These are phyloP conservation scores for Papilio gigon DNA, from an alignment of 2,888 invertebrate genomes.

Conservation along the genomic window DNA sequence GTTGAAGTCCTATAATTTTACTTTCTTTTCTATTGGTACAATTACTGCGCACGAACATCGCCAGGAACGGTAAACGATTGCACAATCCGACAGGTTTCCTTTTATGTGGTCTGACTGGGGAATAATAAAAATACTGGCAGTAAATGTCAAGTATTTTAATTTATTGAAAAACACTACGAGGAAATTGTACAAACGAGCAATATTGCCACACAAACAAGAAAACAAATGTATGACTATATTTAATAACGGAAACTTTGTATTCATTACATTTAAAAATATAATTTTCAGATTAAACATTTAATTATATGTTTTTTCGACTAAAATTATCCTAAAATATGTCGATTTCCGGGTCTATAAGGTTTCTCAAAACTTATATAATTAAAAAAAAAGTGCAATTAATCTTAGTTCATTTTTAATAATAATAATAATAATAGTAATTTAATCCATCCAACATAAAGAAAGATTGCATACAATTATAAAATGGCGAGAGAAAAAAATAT, in stretches of 20 bases:
- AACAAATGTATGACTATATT: neutral
- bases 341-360: too few relatives aligned
- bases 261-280: neutral
- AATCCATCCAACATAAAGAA: too few relatives aligned
- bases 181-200: constrained; percentile 15
- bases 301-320: too few relatives aligned
- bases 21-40: constrained; percentile 13
- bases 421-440: too few relatives aligned
- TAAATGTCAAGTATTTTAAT: constrained; percentile 31
- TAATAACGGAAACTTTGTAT: constrained; percentile 5
- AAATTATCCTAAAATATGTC: too few relatives aligned
- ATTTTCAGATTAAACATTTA: too few relatives aligned
- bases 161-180: constrained; percentile 28
- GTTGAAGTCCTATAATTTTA: neutral
- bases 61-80: constrained; percentile 10
- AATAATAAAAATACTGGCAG: constrained; percentile 7
- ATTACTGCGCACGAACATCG: neutral
- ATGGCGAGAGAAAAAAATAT: too few relatives aligned
- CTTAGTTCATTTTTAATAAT: too few relatives aligned
- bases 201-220: constrained; percentile 3
- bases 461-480: too few relatives aligned
- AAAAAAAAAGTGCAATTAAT: too few relatives aligned
- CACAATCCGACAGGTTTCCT: constrained; percentile 33
- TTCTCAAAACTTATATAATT: too few relatives aligned
- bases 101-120: constrained; percentile 5